Evolutionary conservation across 2,888 invertebrate genomes (phyloP).

Genomic region (Cepaea hortensis): DNA sequence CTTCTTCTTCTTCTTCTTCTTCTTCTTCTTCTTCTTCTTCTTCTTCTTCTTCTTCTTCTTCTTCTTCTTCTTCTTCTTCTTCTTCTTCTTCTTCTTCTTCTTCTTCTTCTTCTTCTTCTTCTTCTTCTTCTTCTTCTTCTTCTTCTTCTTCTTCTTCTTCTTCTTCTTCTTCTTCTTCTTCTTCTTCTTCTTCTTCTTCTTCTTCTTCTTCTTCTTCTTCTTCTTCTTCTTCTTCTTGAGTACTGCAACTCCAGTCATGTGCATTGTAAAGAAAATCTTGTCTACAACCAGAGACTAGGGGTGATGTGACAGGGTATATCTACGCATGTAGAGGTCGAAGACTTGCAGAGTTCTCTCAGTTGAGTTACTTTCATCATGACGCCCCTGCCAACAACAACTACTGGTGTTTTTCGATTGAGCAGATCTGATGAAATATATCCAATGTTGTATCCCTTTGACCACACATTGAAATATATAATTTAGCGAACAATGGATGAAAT

Average conservation of each 20-base stretch:
- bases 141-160: slow-evolving; percentile 5
- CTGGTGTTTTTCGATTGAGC: too few species aligned
- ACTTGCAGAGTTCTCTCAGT: too few species aligned
- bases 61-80: not conserved
- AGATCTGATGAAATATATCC: too few species aligned
- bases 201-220: not conserved
- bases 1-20: slow-evolving; percentile 8
- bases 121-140: slow-evolving; percentile 8
- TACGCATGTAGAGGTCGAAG: too few species aligned
- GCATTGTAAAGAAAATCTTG: too few species aligned
- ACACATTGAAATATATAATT: too few species aligned
- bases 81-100: slow-evolving; percentile 1
- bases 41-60: slow-evolving; percentile 14
- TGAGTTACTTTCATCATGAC: too few species aligned
- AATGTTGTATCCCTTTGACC: too few species aligned
- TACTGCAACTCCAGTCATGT: not conserved
- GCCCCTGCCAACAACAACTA: too few species aligned
- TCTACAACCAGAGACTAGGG: too few species aligned
- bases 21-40: slow-evolving; percentile 5
- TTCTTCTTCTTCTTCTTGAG: not conserved
- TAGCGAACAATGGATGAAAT: too few species aligned
- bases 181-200: not conserved
- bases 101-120: not conserved
- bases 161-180: slow-evolving; percentile 14
- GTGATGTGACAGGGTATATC: too few species aligned